Percentiles rank a stretch among this genome's conserved stretches.
Conservation (phyloP, 2,888 invertebrate genomes). For the Synergus laeviventris region DNA sequence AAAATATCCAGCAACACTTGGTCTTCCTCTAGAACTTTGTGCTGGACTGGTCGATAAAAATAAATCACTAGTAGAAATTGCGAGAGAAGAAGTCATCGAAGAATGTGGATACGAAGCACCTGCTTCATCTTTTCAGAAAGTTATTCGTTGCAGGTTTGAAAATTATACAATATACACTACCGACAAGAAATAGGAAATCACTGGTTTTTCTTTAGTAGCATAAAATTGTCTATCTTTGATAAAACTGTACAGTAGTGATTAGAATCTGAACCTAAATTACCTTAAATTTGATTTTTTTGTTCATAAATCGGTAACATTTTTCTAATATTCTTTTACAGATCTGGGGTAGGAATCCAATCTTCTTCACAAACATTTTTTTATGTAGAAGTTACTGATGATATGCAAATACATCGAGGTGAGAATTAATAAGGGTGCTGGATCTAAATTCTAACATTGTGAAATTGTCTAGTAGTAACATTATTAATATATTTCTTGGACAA, state of each 20-base stretch:
- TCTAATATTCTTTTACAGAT: neutral
- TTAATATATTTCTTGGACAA: too few species aligned
- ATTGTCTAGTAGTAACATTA: too few species aligned
- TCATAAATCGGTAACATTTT: neutral
- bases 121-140: slow-evolving; percentile 80
- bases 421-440: slow-evolving; percentile 16
- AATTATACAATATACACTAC: neutral
- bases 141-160: slow-evolving; percentile 83
- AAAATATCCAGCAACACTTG: slow-evolving; percentile 84
- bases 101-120: slow-evolving; percentile 96
- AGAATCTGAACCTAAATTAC: too few species aligned
- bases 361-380: slow-evolving; percentile 90
- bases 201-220: too few species aligned
- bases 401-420: slow-evolving; percentile 82
- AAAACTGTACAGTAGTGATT: too few species aligned
- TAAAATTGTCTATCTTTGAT: too few species aligned
- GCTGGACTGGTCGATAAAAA: slow-evolving; percentile 95
- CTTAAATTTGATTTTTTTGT: neutral
- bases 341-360: neutral
- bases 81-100: slow-evolving; percentile 91
- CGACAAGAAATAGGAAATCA: too few species aligned
- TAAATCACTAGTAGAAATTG: slow-evolving; percentile 85
- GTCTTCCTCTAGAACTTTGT: slow-evolving; percentile 93
- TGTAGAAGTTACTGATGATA: slow-evolving; percentile 91
- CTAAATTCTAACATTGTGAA: too few species aligned